Conservation (phyloP, 2,888 invertebrate species). For the Andricus curvator region DNA sequence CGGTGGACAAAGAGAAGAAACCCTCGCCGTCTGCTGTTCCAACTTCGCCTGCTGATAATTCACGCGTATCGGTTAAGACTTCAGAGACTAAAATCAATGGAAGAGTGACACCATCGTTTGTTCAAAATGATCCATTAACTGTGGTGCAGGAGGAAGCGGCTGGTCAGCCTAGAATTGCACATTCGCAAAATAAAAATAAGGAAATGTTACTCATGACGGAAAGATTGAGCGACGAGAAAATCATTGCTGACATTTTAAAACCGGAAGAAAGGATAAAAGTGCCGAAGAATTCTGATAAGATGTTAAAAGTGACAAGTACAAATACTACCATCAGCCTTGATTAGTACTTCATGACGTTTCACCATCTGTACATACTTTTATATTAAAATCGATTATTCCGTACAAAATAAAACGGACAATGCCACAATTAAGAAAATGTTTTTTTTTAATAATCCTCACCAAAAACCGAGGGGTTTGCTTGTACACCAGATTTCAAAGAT, state of each 20-base stretch:
- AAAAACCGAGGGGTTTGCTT: too few species aligned
- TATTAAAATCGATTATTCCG: slow-evolving; percentile 34
- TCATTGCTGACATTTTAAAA: slow-evolving; percentile 76
- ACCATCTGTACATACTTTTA: slow-evolving; percentile 53
- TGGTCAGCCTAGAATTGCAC: slow-evolving; percentile 56
- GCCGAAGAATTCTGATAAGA: slow-evolving; percentile 68
- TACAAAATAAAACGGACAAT: slow-evolving; percentile 19
- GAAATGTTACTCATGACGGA: slow-evolving; percentile 53
- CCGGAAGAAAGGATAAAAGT: slow-evolving; percentile 72
- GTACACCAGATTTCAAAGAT: too few species aligned
- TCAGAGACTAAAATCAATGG: slow-evolving; percentile 72
- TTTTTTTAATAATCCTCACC: background rate
- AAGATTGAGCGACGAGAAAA: slow-evolving; percentile 73
- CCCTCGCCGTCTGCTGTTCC: slow-evolving; percentile 53
- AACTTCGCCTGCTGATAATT: slow-evolving; percentile 51
- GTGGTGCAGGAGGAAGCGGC: slow-evolving; percentile 65
- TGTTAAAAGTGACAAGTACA: slow-evolving; percentile 73
- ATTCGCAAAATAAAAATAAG: slow-evolving; percentile 57
- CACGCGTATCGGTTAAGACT: slow-evolving; percentile 57
- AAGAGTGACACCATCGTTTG: slow-evolving; percentile 64
- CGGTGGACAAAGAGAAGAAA: slow-evolving; percentile 56
- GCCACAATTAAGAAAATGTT: slow-evolving; percentile 1
- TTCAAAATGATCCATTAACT: slow-evolving; percentile 62
- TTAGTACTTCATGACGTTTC: slow-evolving; percentile 66
- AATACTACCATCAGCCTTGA: slow-evolving; percentile 77